These are phyloP conservation scores for Drosophila helvetica DNA, from an alignment of 2,888 invertebrate genomes.

Conservation along the genomic window DNA sequence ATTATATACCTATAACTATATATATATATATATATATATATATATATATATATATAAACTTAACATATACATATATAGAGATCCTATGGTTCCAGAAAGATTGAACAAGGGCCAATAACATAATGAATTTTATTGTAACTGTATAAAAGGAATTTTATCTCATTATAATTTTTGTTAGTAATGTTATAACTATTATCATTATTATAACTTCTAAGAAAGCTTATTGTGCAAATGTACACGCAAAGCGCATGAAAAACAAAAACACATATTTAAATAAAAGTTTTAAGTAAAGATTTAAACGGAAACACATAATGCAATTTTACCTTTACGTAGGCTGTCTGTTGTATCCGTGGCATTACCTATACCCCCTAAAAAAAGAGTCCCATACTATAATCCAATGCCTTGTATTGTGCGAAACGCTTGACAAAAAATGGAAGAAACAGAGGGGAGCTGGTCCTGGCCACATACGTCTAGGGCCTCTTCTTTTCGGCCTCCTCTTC, in stretches of 20 bases:
- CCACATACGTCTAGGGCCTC: too few relatives aligned
- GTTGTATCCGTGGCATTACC: too few relatives aligned
- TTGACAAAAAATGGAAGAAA: too few relatives aligned
- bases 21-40: too few relatives aligned
- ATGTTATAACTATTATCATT: constrained; percentile 75
- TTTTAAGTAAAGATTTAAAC: constrained; percentile 52
- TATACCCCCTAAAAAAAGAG: too few relatives aligned
- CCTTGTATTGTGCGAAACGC: too few relatives aligned
- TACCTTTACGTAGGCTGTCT: too few relatives aligned
- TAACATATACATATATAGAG: constrained; percentile 30
- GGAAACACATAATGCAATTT: not conserved
- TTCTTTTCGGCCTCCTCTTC: too few relatives aligned
- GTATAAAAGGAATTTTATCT: constrained; percentile 53
- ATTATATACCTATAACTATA: too few relatives aligned
- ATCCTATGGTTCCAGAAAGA: constrained; percentile 55
- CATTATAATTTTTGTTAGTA: constrained; percentile 75
- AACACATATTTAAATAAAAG: constrained; percentile 64
- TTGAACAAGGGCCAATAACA: constrained; percentile 59
- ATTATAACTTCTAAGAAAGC: constrained; percentile 69
- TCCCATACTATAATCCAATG: too few relatives aligned
- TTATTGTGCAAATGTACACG: constrained; percentile 78
- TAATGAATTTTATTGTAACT: constrained; percentile 74
- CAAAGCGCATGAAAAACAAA: constrained; percentile 75
- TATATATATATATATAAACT: too few relatives aligned
- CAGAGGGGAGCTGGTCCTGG: too few relatives aligned